A percentile compares a stretch with the other conserved stretches of the same genome.
phyloP scores from a whole-genome alignment of 2,797 vertebrate species.

The Spinus pinus region DNA sequence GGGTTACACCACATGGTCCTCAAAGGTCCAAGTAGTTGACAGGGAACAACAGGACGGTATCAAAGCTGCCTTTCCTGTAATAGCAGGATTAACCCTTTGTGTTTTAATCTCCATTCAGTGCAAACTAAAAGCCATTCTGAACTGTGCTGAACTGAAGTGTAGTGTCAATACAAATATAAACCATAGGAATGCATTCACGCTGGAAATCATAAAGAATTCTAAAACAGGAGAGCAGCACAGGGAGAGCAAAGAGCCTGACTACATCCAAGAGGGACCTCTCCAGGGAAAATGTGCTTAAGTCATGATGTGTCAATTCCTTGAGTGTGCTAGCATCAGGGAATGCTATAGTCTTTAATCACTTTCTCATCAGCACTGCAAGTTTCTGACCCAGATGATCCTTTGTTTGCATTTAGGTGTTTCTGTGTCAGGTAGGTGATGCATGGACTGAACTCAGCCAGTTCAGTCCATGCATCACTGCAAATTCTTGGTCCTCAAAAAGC shows the following conservation, averaged over 20 bases:
- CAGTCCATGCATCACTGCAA: neutral
- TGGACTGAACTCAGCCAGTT: too few relatives aligned
- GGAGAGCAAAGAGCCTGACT: neutral
- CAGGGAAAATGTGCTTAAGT: neutral
- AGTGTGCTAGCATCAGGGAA: neutral
- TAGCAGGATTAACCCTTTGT: neutral
- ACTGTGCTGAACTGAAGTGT: neutral
- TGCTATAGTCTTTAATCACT: neutral
- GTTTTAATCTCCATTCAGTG: neutral
- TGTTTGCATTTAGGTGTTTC: neutral
- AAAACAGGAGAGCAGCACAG: neutral
- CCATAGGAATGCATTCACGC: neutral
- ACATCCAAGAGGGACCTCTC: neutral
- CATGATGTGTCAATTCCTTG: rapidly evolving
- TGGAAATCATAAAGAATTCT: neutral
- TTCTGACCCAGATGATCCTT: neutral
- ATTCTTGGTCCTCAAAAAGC: neutral
- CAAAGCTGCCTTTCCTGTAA: neutral
- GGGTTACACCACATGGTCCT: neutral
- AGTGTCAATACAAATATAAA: neutral
- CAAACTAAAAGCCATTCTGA: neutral
- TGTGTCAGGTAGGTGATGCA: neutral
- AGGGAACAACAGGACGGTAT: neutral
- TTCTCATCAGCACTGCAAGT: neutral
- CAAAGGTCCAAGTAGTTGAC: neutral